Evolutionary conservation across 2,797 vertebrate species (phyloP), one percentile per base, ranked within the genome.

Genomic region (Labroides dimidiatus): DNA sequence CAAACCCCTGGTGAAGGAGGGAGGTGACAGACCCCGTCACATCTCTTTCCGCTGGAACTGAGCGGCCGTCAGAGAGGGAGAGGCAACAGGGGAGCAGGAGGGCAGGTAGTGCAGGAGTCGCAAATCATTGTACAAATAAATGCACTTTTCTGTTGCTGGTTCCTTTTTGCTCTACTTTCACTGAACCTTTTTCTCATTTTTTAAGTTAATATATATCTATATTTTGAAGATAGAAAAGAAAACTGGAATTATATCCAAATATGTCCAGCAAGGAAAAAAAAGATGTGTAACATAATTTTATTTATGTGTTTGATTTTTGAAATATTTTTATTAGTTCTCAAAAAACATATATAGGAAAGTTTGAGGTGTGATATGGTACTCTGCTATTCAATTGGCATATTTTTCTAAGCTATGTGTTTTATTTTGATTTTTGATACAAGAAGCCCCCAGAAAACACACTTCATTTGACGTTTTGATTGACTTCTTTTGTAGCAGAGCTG

Each of bases 21-120:
- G 98, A 37, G 98, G 97, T 42, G 98, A 99, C 94, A 95, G 97
- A 63, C 98, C 98, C 24, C 96, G 98, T 76, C 98, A 99, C 95
- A 99, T 99, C 95, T 99, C 98, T 93, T 99, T 99, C 96, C 97
- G 98, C 94, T 99, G 98, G 98, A 99, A 98, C 94, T 99, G 94
- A 95, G 87, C 45, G 14, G 64, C 36, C 8, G 44, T 23, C 30
- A 17, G 76, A 80, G 76, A 77, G 80, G 74, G 88, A 85, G 85
- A 84, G 87, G 79, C 84, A 84, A 70, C 85, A 82, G 90, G 78
- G 85, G 67, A 81, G 83, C 81, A 77, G 81, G 86, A 86, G 86
- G 87, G 84, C 86, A 93, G 91, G 89, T 90, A 92, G 90, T 87
- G 90, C 85, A 91, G 91, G 90, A 93, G 93, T 93, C 92, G 93